phyloP scores from a whole-genome alignment of 2,113 vertebrate species.

The Pimephales promelas region DNA sequence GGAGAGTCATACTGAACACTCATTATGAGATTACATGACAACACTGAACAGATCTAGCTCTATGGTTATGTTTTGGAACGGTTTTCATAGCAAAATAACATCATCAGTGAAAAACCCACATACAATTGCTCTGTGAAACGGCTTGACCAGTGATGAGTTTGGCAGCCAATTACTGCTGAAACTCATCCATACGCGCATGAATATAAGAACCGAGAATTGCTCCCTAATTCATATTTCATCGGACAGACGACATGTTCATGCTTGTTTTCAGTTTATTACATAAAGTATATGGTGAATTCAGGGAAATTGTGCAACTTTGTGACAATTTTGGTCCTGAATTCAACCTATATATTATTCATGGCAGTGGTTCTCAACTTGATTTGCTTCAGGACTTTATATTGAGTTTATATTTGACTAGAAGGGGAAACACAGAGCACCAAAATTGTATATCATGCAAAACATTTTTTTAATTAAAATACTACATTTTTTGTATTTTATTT shows the following conservation, averaged over 20 bases:
- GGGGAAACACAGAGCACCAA: neutral
- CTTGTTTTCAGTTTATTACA: neutral
- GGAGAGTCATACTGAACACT: neutral
- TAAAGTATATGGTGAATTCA: neutral
- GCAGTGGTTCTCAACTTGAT: neutral
- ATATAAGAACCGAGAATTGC: conserved; percentile 11
- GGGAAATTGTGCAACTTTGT: neutral
- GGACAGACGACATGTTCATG: neutral
- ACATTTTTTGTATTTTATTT: no score
- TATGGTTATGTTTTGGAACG: neutral
- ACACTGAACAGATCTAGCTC: neutral
- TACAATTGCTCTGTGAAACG: neutral
- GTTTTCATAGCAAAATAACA: neutral
- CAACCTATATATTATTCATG: neutral
- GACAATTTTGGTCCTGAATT: neutral
- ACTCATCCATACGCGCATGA: neutral
- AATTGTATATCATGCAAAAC: no score
- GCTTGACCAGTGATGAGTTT: neutral
- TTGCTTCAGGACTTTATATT: neutral
- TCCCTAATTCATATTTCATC: conserved; percentile 34
- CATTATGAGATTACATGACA: no score
- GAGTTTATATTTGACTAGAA: neutral
- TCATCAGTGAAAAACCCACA: neutral
- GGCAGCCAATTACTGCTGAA: conserved; percentile 34
- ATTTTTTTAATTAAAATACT: no score